phyloP scores from a whole-genome alignment of 2,888 invertebrate species.

The Argyresthia goedartella region DNA sequence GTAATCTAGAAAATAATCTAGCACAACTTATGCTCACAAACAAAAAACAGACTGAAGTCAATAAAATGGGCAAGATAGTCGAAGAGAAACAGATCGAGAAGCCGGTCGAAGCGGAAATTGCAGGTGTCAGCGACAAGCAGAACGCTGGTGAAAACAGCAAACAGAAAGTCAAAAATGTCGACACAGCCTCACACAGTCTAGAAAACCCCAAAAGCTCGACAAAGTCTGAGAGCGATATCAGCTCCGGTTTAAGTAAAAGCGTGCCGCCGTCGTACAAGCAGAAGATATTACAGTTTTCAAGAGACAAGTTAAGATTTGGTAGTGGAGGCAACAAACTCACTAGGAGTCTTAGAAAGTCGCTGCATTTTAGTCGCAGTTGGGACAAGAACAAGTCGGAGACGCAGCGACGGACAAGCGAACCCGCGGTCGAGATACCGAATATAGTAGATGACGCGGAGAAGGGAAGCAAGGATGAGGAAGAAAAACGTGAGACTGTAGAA shows the following conservation, averaged over 20 bases:
- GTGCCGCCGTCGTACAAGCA: conserved; percentile 66
- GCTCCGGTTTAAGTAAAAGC: conserved; percentile 58
- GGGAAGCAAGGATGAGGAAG: conserved; percentile 56
- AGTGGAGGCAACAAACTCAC: conserved; percentile 59
- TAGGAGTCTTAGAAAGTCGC: conserved; percentile 60
- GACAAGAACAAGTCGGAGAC: conserved; percentile 53
- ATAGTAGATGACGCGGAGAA: conserved; percentile 36
- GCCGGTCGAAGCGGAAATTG: conserved; percentile 16
- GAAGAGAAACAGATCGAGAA: conserved; percentile 46
- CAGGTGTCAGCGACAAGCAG: conserved; percentile 10
- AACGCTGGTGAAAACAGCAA: conserved; percentile 18
- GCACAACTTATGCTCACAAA: conserved; percentile 52
- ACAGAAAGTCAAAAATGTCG: conserved; percentile 38
- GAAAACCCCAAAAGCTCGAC: conserved; percentile 57
- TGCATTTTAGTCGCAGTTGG: conserved; percentile 58
- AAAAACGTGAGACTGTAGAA: conserved; percentile 57
- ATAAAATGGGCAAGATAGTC: conserved; percentile 58
- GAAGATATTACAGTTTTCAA: conserved; percentile 59
- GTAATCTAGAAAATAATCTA: conserved; percentile 63
- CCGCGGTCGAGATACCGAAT: conserved; percentile 41
- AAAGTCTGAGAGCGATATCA: conserved; percentile 52
- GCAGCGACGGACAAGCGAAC: conserved; percentile 58
- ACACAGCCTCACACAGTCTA: conserved; percentile 58
- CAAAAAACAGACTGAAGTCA: conserved; percentile 41
- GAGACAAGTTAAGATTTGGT: conserved; percentile 57